Evolutionary conservation across 2,797 vertebrate species (phyloP), one percentile per base, ranked within the genome.

Genomic region (Apogon talboti): DNA sequence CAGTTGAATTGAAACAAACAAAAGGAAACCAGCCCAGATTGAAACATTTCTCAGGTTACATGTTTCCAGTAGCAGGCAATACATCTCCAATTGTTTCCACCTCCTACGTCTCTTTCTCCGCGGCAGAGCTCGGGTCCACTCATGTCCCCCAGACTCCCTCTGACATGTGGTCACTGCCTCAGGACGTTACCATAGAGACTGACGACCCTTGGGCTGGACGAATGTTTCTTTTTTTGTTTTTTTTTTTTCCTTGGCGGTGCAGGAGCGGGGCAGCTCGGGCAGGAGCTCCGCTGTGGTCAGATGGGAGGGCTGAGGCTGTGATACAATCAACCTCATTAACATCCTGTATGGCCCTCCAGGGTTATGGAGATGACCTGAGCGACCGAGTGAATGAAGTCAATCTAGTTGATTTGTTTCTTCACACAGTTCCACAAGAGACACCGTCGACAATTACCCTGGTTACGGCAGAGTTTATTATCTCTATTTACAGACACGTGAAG

Each of bases 101-200:
- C n/a, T 51, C 43, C 42, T 38, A 14, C 42, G 16, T 47, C 72
- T 24, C 50, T 14, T 33, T 58, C 60, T 62, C 75, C 50, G 53
- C 72, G 62, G 65, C 43, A 13, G 56, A 49, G 67, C 70, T 58
- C 52, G 7, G 46, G 72, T 87, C 75, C 75, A 76, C 78, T 86
- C 70, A 68, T 66, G 70, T 71, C 74, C 78, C 68, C 81, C 72
- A 84, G 78, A 79, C 82, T 85, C 74, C 76, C 82, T 84, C 67
- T 77, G 89, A 91, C 91, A 92, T 93, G 92, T 91, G 92, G 89
- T 91, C 88, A 91, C 67, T 87, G 92, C 91, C 89, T 89, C 81
- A 55, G 92, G 90, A 90, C 61, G 84, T 93, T 90, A 70, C 91
- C 89, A 91, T 91, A 85, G 90, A 13, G 71, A 89, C 87, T 61